A percentile compares a stretch with the other conserved stretches of the same genome.
Conservation (phyloP, 1,140 invertebrate species). For the Agrypnia vestita region DNA sequence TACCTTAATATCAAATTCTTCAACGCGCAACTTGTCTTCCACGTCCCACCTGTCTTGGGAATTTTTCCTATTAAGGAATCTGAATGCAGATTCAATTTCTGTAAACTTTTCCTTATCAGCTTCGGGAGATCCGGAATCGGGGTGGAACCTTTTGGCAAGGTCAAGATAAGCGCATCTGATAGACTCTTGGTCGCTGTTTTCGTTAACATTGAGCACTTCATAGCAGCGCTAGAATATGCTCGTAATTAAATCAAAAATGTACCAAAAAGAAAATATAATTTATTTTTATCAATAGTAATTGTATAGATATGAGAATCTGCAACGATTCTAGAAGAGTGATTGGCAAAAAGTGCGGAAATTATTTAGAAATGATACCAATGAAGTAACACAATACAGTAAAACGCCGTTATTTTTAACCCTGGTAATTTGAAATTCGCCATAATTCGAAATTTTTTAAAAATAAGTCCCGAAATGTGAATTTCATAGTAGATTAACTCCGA, state of each 20-base stretch:
- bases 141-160: slow-evolving; percentile 87
- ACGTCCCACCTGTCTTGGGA: slow-evolving; percentile 69
- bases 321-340: no score
- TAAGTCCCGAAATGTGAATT: no score
- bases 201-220: slow-evolving; percentile 77
- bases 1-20: slow-evolving; percentile 73
- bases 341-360: no score
- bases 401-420: no score
- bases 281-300: no score
- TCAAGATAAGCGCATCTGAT: slow-evolving; percentile 82
- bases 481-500: no score
- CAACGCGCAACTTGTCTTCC: slow-evolving; percentile 64
- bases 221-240: slow-evolving; percentile 76
- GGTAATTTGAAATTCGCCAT: no score
- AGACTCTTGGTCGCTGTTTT: slow-evolving; percentile 81
- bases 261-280: no score
- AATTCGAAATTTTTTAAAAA: no score
- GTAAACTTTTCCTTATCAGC: slow-evolving; percentile 83
- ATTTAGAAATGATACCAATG: no score
- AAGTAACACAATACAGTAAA: no score
- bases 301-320: no score
- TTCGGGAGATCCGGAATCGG: slow-evolving; percentile 81
- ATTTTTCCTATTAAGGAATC: slow-evolving; percentile 74
- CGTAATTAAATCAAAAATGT: neutral
- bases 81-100: slow-evolving; percentile 76